A percentile compares a stretch with the other conserved stretches of the same genome.
phyloP scores from a whole-genome alignment of 1,140 invertebrate genomes.

The Diachasma alloeum region DNA sequence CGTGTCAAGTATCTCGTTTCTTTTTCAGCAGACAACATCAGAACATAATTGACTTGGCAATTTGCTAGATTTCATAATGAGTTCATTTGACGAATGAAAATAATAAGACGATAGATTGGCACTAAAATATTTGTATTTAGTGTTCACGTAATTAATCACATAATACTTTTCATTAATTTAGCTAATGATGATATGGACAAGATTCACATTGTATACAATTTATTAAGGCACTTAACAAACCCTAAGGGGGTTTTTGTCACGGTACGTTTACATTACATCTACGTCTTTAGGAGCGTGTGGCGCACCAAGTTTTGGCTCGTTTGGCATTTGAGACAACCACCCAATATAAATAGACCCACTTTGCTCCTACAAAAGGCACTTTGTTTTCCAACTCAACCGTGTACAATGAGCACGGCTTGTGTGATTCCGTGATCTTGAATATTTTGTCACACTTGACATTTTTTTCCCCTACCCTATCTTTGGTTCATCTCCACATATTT shows the following conservation, averaged over 20 bases:
- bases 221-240: slow-evolving; percentile 56
- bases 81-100: background rate
- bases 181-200: slow-evolving; percentile 1
- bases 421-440: slow-evolving; percentile 3
- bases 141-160: background rate
- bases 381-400: slow-evolving; percentile 39
- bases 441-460: background rate
- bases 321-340: slow-evolving; percentile 49
- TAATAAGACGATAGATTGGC: background rate
- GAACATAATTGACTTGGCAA: background rate
- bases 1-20: background rate
- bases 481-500: background rate
- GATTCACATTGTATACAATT: slow-evolving; percentile 43
- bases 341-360: slow-evolving; percentile 56
- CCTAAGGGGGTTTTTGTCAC: slow-evolving; percentile 50
- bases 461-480: background rate
- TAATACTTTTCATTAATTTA: slow-evolving; percentile 12
- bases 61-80: background rate
- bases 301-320: slow-evolving; percentile 43
- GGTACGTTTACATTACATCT: slow-evolving; percentile 47
- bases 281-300: slow-evolving; percentile 40
- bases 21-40: background rate
- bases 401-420: background rate
- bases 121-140: background rate
- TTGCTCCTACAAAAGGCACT: slow-evolving; percentile 56